Evolutionary conservation across 2,113 vertebrate genomes (phyloP).

Genomic region (Ifrita kowaldi): DNA sequence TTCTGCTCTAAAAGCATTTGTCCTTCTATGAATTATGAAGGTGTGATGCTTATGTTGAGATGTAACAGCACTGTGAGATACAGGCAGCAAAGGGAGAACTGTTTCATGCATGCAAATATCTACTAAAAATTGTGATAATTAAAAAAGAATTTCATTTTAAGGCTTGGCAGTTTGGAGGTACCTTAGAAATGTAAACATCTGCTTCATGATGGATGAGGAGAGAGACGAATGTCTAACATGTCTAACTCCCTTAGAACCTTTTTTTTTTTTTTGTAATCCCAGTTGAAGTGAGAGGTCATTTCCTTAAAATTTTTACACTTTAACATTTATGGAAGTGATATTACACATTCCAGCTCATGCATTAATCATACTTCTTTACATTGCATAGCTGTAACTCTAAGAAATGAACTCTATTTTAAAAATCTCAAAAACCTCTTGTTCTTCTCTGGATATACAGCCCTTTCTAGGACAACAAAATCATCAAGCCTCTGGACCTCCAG

Average conservation of each 20-base stretch:
- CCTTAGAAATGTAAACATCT: background rate
- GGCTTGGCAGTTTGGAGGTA: background rate
- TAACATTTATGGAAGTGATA: background rate
- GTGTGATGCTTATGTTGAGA: background rate
- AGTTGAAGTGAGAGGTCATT: background rate
- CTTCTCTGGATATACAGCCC: background rate
- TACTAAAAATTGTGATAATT: background rate
- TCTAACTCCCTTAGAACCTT: background rate
- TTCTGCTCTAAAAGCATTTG: background rate
- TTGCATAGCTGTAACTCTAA: background rate
- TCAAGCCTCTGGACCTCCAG: background rate
- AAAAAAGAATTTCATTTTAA: background rate
- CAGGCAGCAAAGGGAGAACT: background rate
- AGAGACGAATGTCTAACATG: background rate
- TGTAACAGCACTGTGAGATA: background rate
- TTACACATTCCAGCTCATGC: background rate
- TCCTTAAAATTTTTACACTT: background rate
- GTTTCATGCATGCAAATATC: background rate
- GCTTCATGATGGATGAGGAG: background rate
- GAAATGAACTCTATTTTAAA: background rate
- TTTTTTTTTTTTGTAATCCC: background rate
- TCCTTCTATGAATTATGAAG: background rate
- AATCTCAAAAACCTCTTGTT: background rate
- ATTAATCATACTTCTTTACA: conserved; percentile 14
- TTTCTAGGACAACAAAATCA: background rate